Evolutionary conservation across 2,113 vertebrate species (phyloP), one percentile per base, ranked within the genome.

Genomic region (Paraplagusia blochii): DNA sequence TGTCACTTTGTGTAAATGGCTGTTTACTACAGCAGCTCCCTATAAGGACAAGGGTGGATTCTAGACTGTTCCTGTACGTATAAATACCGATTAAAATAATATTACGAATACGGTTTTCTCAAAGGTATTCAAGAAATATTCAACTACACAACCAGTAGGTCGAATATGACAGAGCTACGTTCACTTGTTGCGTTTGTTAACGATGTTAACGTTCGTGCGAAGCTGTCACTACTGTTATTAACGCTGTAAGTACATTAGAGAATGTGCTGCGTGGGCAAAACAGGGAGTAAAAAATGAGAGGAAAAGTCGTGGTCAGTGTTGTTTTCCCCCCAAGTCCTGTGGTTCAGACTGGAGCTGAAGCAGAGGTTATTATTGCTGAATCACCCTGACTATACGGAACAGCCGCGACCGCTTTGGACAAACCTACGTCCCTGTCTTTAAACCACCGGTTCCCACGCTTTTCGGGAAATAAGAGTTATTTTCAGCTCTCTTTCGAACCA

Each of bases 311-410:
- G 57, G 66, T 71, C 51, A 12, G 44, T 1, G 49, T 11, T 70
- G 29, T 14, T 18, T 66, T 67, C 63, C 22, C 19, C 36, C n/a
- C n/a, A n/a, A 42, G 46, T 57, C 42, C 62, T 45, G 19, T 42
- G 40, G 57, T 12, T 13, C 13, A n/a, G 11, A 6, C 6, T 8
- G 39, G 74, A 71, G 75, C 73, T 47, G 61, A 65, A 63, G 62
- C 49, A 39, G 47, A 54, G 38, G 36, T 73, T 40, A 40, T 83
- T 89, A 83, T 81, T 92, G 90, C 90, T 92, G 90, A 92, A 90
- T 92, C 90, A 92, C 88, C 58, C 40, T 92, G 90, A 90, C 89
- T 90, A 82, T 66, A 84, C 78, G 75, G 85, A 85, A 80, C 71
- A 50, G 40, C 67, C 64, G 70, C 61, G 54, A 58, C 69, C 55